Base-by-base conservation (phyloP, 2,888 invertebrate genomes). In the Watsonalla binaria region DNA sequence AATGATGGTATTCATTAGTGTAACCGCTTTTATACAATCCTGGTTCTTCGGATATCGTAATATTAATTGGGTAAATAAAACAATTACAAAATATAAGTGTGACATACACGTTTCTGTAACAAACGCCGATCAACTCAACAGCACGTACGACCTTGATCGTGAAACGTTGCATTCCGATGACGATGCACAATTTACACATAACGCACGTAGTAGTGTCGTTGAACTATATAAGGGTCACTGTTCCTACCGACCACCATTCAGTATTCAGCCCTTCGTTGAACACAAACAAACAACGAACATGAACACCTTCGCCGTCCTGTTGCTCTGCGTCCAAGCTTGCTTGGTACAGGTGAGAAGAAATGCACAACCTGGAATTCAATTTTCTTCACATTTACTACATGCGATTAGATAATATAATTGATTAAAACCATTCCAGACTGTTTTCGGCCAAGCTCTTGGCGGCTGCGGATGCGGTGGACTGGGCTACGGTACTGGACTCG, bases 281-380 rank as follows among this genome's bases (percentile, higher is more conserved):
- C 57, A 55, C 51, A 54, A 56, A 50, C 46, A 53, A 46, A 6
- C 46, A 5, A 14, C 37, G 13, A 69, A 59, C 56, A 78, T 76
- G 75, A 68, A 69, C 60, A 46, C 66, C 51, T 70, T 74, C 52
- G 57, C 66, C 11, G 56, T 76, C 52, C 48, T 74, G 13, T 49
- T 74, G 4, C 49, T 77, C 51, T 73, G 69, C 66, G 52, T 66
- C 57, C 70, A 73, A 57, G 72, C 66, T 54, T 70, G 66, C 62
- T 60, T 74, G 51, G 56, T 62, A 45, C 52, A 55, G 45, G 59
- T 45, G 57, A 11, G 42, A 5, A 11, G 11, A 5, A 11, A 5
- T 11, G 11, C 11, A 11, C 5, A 7, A 37, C 6, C 8, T 4
- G 24, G 24, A 24, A 24, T 2, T 24, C 4, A 1, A 1, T 24